Evolutionary conservation across 2,797 vertebrate genomes (phyloP).

Genomic region (Lateolabrax maculatus): DNA sequence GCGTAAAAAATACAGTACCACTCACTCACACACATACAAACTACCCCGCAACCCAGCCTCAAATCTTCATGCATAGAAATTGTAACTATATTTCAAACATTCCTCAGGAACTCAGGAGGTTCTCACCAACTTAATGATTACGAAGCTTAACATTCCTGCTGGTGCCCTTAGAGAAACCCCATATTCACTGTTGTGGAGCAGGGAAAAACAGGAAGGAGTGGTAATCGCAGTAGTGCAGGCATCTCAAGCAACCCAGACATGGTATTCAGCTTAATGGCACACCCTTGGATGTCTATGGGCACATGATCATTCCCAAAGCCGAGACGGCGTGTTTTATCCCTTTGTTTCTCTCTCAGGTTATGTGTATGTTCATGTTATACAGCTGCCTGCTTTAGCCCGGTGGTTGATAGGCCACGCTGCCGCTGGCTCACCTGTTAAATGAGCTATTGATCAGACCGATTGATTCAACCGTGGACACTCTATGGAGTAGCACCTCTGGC

Average conservation of each 20-base stretch:
- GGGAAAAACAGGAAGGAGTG: conserved; percentile 43
- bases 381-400: conserved; percentile 56
- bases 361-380: conserved; percentile 29
- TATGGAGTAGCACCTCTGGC: conserved; percentile 67
- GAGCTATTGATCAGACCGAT: conserved; percentile 80
- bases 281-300: conserved; percentile 40
- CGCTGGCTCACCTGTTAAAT: conserved; percentile 78
- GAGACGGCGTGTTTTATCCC: conserved; percentile 44
- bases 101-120: conserved; percentile 48
- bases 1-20: conserved; percentile 21
- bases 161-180: conserved; percentile 50
- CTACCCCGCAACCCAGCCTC: background rate
- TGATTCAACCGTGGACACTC: conserved; percentile 76
- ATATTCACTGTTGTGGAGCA: conserved; percentile 52
- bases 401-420: conserved; percentile 32
- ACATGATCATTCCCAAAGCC: conserved; percentile 46
- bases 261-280: conserved; percentile 48
- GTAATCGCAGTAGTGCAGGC: conserved; percentile 73
- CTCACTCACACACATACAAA: conserved; percentile 4
- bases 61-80: conserved; percentile 25
- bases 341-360: conserved; percentile 32
- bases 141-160: conserved; percentile 43
- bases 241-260: conserved; percentile 51
- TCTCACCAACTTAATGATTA: conserved; percentile 58
- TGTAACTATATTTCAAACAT: conserved; percentile 43